These are phyloP conservation scores for Drosophila obscura DNA, from an alignment of 1,140 invertebrate species.

Conservation along the genomic window DNA sequence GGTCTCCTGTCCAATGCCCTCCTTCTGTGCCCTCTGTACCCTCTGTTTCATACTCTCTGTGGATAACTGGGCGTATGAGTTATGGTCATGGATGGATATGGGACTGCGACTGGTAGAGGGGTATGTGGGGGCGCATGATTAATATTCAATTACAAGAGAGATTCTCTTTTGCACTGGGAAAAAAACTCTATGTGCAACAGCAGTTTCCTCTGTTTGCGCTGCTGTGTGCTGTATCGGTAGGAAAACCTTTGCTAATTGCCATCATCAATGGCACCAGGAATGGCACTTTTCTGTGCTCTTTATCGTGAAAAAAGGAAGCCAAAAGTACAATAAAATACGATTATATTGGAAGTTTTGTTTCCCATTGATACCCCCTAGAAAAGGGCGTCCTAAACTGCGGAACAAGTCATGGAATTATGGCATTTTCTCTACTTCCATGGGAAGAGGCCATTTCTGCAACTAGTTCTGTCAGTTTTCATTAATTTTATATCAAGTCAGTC, in stretches of 20 bases:
- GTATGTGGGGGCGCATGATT: slow-evolving; percentile 66
- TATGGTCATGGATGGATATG: slow-evolving; percentile 46
- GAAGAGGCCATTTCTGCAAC: no score
- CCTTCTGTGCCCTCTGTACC: no score
- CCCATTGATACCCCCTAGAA: no score
- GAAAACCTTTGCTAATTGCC: slow-evolving; percentile 77
- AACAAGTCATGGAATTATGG: no score
- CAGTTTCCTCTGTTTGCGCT: slow-evolving; percentile 5
- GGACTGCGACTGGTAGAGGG: slow-evolving; percentile 9
- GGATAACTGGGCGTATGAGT: slow-evolving; percentile 32
- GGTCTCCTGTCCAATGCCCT: no score
- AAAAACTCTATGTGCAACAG: slow-evolving; percentile 55
- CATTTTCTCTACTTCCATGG: no score
- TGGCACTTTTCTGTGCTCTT: no score
- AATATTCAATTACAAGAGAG: slow-evolving; percentile 76
- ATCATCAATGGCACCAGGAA: slow-evolving; percentile 40
- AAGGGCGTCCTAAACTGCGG: no score
- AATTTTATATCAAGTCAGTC: no score
- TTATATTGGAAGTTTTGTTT: no score
- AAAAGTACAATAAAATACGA: slow-evolving; percentile 63
- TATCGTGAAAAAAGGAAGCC: slow-evolving; percentile 15
- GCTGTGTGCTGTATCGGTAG: slow-evolving; percentile 43
- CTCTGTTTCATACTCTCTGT: no score
- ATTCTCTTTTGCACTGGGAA: slow-evolving; percentile 15
- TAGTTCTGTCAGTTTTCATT: no score